These are phyloP conservation scores for Nothobranchius kuhntae DNA, from an alignment of 2,113 vertebrate genomes.

Conservation along the genomic window DNA sequence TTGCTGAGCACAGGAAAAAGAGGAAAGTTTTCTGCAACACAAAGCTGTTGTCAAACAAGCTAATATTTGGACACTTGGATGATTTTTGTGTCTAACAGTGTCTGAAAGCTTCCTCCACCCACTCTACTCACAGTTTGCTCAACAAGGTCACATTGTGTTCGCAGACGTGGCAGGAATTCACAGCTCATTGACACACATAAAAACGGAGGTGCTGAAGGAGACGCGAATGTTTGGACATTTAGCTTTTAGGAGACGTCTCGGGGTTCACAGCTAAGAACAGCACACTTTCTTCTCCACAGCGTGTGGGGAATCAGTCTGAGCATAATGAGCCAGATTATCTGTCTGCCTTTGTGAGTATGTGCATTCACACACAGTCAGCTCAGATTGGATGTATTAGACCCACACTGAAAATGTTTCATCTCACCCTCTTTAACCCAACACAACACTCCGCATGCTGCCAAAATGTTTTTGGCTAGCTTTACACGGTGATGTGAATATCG, in stretches of 20 bases:
- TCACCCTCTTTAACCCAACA: constrained; percentile 40
- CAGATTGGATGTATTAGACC: constrained; percentile 17
- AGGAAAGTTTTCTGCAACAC: neutral
- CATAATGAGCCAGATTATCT: constrained; percentile 22
- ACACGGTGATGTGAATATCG: constrained; percentile 51
- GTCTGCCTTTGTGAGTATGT: constrained; percentile 10
- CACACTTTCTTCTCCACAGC: constrained; percentile 5
- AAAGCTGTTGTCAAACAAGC: no score
- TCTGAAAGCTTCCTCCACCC: constrained; percentile 11
- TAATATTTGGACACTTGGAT: neutral
- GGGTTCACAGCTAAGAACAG: neutral
- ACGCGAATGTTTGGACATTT: neutral
- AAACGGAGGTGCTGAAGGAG: neutral
- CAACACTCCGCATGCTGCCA: constrained; percentile 47
- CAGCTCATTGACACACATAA: neutral
- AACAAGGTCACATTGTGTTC: constrained; percentile 30
- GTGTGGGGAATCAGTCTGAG: neutral
- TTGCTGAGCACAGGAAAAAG: constrained; percentile 14
- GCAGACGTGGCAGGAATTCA: neutral
- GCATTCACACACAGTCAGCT: constrained; percentile 3
- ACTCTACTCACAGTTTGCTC: constrained; percentile 1
- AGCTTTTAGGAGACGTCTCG: neutral
- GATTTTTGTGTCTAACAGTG: neutral
- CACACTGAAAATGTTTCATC: constrained; percentile 41
- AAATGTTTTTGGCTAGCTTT: constrained; percentile 51